Conservation (phyloP, 2,888 invertebrate species). For the Ennomos quercinarius region DNA sequence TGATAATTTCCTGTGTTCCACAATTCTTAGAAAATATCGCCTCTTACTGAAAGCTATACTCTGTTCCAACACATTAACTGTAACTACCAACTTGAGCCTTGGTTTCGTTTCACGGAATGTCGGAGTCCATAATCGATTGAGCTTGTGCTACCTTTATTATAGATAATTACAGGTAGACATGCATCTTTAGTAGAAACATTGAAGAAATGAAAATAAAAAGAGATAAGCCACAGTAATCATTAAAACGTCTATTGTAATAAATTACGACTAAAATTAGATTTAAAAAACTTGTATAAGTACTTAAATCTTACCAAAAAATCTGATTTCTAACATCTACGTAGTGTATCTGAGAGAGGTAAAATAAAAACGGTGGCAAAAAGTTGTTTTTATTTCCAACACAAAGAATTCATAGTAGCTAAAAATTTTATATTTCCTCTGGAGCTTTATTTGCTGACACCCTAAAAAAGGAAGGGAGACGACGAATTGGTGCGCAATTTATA, state of each 20-base stretch:
- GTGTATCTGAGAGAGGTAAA: constrained; percentile 5
- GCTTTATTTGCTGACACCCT: constrained; percentile 63
- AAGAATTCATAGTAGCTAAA: constrained; percentile 2
- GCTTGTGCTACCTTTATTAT: constrained; percentile 60
- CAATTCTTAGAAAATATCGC: neutral
- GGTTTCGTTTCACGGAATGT: constrained; percentile 23
- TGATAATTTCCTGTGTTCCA: too few relatives aligned
- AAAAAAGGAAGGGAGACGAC: constrained; percentile 53
- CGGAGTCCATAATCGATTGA: constrained; percentile 52
- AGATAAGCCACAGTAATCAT: too few relatives aligned
- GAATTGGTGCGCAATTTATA: constrained; percentile 68
- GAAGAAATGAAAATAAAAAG: too few relatives aligned
- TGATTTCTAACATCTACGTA: constrained; percentile 1
- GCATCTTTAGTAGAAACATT: too few relatives aligned
- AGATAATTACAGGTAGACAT: constrained; percentile 69
- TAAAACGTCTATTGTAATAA: too few relatives aligned
- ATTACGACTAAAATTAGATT: too few relatives aligned
- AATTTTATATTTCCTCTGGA: constrained; percentile 3
- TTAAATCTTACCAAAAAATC: constrained; percentile 1
- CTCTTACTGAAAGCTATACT: neutral
- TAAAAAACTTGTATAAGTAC: neutral
- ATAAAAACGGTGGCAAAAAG: neutral
- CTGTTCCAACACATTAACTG: too few relatives aligned
- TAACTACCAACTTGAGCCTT: constrained; percentile 35
- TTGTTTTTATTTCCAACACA: constrained; percentile 7